These are phyloP conservation scores for Dione juno DNA, from an alignment of 2,888 invertebrate genomes.

Conservation along the genomic window DNA sequence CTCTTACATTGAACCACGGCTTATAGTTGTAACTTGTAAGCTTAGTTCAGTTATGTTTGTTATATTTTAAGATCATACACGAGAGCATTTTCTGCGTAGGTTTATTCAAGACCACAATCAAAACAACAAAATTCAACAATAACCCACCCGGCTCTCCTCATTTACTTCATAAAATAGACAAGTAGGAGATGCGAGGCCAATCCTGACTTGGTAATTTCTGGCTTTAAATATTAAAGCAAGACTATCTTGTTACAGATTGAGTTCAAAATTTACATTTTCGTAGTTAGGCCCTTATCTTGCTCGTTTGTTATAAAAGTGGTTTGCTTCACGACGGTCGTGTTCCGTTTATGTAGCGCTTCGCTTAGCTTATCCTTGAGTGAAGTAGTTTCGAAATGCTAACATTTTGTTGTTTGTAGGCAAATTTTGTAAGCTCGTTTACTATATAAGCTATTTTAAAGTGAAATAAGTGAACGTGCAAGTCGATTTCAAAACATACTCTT, in stretches of 20 bases:
- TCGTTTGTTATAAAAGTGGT: slow-evolving; percentile 47
- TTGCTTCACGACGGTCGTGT: slow-evolving; percentile 39
- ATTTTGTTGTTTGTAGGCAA: slow-evolving; percentile 13
- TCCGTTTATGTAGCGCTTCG: slow-evolving; percentile 39
- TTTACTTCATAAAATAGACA: slow-evolving; percentile 80
- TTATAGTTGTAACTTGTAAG: slow-evolving; percentile 18
- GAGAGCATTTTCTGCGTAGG: slow-evolving; percentile 72
- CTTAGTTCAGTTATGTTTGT: slow-evolving; percentile 33
- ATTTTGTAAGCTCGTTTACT: slow-evolving; percentile 6
- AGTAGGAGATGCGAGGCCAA: slow-evolving; percentile 67
- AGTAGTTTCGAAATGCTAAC: slow-evolving; percentile 21
- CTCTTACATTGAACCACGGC: slow-evolving; percentile 17
- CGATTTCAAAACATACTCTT: slow-evolving; percentile 4
- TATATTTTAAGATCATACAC: slow-evolving; percentile 44
- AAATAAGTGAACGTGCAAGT: too few species aligned
- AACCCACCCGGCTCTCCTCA: slow-evolving; percentile 77
- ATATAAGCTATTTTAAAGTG: too few species aligned
- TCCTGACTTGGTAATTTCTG: slow-evolving; percentile 60
- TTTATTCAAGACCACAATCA: slow-evolving; percentile 70
- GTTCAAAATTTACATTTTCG: slow-evolving; percentile 54
- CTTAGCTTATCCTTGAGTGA: slow-evolving; percentile 28
- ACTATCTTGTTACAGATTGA: slow-evolving; percentile 59
- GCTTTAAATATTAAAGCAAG: slow-evolving; percentile 56
- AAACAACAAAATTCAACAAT: slow-evolving; percentile 77
- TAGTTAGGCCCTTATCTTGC: slow-evolving; percentile 64